Percentiles rank a stretch among this genome's conserved stretches.
phyloP scores from a whole-genome alignment of 2,113 vertebrate species.

The Lepus timidus region DNA sequence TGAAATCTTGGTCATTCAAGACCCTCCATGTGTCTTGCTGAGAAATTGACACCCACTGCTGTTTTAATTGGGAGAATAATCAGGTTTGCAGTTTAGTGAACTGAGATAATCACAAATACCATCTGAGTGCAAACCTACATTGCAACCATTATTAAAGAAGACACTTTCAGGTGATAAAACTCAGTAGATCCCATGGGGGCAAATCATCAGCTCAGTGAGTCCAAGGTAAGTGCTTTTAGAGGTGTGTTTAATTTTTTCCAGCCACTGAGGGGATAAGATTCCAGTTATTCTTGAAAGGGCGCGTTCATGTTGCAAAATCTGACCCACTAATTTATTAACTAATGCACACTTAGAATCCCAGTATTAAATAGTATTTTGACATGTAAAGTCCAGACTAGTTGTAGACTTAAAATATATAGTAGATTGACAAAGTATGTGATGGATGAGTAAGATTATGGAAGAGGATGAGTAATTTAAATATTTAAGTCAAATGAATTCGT shows the following conservation, averaged over 20 bases:
- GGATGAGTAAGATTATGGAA: background rate
- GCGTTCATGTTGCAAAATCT: constrained; percentile 52
- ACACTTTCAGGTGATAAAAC: constrained; percentile 70
- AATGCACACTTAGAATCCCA: background rate
- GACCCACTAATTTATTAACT: constrained; percentile 28
- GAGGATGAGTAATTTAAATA: background rate
- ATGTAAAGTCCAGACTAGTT: background rate
- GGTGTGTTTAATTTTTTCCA: constrained; percentile 43
- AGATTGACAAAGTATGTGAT: background rate
- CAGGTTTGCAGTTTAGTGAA: constrained; percentile 76
- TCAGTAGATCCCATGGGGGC: background rate
- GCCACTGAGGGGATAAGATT: background rate
- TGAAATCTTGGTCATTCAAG: constrained; percentile 81
- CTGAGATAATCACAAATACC: constrained; percentile 75
- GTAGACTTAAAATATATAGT: background rate
- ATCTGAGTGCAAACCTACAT: constrained; percentile 50
- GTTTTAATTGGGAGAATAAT: constrained; percentile 78
- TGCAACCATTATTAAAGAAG: constrained; percentile 62
- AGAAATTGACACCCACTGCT: constrained; percentile 74
- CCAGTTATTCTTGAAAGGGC: constrained; percentile 44
- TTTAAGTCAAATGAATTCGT: background rate
- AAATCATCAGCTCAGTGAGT: background rate
- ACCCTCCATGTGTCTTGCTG: constrained; percentile 76
- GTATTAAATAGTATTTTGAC: constrained; percentile 12
- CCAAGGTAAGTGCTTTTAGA: constrained; percentile 29